phyloP scores from a whole-genome alignment of 2,113 vertebrate genomes.

The Progne subis region DNA sequence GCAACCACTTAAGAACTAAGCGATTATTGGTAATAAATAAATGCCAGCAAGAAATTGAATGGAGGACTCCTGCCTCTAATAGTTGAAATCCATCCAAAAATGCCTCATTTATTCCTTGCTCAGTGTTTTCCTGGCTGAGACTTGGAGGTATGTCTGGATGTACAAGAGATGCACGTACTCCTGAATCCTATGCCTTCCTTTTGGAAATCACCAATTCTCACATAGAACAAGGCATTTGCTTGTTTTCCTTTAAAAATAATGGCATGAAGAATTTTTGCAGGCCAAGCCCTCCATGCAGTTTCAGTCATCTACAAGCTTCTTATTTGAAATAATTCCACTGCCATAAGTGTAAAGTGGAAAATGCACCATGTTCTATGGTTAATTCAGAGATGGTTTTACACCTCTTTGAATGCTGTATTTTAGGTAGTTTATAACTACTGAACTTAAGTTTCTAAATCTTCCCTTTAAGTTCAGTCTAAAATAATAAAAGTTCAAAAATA shows the following conservation, averaged over 20 bases:
- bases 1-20: neutral
- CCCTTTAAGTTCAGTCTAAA: neutral
- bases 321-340: neutral
- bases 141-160: neutral
- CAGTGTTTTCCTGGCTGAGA: neutral
- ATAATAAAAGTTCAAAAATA: neutral
- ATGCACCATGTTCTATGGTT: neutral
- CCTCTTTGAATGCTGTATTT: neutral
- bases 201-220: neutral
- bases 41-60: neutral
- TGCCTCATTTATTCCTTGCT: neutral
- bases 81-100: neutral
- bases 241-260: neutral
- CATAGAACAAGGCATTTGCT: neutral
- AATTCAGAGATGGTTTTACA: neutral
- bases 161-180: neutral
- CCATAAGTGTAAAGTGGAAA: neutral
- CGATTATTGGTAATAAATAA: neutral
- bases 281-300: neutral
- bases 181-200: neutral
- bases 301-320: neutral
- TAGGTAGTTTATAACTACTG: neutral
- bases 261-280: neutral
- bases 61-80: neutral
- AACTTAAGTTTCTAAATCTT: neutral